Evolutionary conservation across 2,113 vertebrate species (phyloP), one percentile per base, ranked within the genome.

Genomic region (Osmerus mordax): DNA sequence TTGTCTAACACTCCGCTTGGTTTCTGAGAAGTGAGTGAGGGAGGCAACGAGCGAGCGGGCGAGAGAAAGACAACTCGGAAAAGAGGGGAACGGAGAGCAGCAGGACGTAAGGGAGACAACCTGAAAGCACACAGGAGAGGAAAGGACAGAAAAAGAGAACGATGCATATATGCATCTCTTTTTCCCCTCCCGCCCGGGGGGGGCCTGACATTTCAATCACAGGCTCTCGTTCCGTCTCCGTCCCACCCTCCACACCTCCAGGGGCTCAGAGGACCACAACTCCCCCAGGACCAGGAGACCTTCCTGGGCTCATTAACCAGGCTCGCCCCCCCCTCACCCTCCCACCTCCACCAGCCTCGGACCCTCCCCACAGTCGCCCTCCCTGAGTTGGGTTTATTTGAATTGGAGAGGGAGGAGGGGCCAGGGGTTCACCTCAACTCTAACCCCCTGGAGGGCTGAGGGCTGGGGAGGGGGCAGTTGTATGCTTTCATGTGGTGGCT

Each of bases 161-260:
- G 79, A 79, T 80, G 83, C 77, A 84, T 73, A 81, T 71, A 87
- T 86, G 81, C 75, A 81, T 83, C 76, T 79, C 60, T 55, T 77
- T 83, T 79, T 77, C 63, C 69, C 82, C 23, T 59, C 63, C 9
- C 65, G 62, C 78, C 84, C 80, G 75, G 28, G 3, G 73, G 87
- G 85, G 86, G 85, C 61, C 78, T 88, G 88, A 82, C 85, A 90
- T 91, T 90, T 88, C 79, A 64, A 89, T 86, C 56, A 63, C 72
- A 70, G 82, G 72, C 76, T 70, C 76, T 87, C 86, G 83, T 80
- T 78, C 72, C 68, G 72, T 59, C 60, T 79, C 81, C 83, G 73
- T 84, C 81, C 83, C 79, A 77, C 81, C 81, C 79, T 84, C 76
- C 59, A 87, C 71, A 81, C 61, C 71, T 83, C 59, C 70, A 62